A percentile compares a stretch with the other conserved stretches of the same genome.
Evolutionary conservation across 2,888 invertebrate species (phyloP).

Genomic region (Stenurella melanura): DNA sequence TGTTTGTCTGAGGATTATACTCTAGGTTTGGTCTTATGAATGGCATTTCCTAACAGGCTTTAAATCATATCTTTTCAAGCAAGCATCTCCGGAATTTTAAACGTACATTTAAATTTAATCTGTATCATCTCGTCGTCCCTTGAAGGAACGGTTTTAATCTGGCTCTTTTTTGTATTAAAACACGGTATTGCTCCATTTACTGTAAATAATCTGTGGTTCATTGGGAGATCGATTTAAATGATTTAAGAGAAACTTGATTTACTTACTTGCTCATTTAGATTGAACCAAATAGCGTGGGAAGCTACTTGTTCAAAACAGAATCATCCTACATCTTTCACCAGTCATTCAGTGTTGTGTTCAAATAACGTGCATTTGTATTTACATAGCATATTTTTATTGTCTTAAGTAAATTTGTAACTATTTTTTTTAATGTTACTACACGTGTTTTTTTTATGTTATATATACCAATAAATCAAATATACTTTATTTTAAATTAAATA

Average conservation of each 20-base stretch:
- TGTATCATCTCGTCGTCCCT: neutral
- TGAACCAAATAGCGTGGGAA: too few species aligned
- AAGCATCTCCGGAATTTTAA: constrained; percentile 22
- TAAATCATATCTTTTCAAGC: constrained; percentile 16
- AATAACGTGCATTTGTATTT: too few species aligned
- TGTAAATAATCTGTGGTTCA: neutral
- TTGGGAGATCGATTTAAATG: neutral
- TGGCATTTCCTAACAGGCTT: constrained; percentile 38
- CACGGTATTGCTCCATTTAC: neutral
- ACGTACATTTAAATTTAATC: constrained; percentile 24
- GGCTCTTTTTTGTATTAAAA: neutral
- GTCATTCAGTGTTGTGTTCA: too few species aligned
- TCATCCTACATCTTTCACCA: too few species aligned
- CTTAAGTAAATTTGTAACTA: too few species aligned
- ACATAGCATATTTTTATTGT: too few species aligned
- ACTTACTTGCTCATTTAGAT: neutral
- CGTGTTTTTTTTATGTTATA: too few species aligned
- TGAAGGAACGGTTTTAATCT: constrained; percentile 1
- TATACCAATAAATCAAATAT: too few species aligned
- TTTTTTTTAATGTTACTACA: too few species aligned
- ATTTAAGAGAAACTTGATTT: neutral
- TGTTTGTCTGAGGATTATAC: constrained; percentile 54
- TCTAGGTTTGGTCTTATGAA: constrained; percentile 32
- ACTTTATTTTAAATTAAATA: too few species aligned
- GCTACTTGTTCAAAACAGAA: too few species aligned